These are phyloP conservation scores for Tenthredo scrophulariae DNA, from an alignment of 2,888 invertebrate species.

Conservation along the genomic window DNA sequence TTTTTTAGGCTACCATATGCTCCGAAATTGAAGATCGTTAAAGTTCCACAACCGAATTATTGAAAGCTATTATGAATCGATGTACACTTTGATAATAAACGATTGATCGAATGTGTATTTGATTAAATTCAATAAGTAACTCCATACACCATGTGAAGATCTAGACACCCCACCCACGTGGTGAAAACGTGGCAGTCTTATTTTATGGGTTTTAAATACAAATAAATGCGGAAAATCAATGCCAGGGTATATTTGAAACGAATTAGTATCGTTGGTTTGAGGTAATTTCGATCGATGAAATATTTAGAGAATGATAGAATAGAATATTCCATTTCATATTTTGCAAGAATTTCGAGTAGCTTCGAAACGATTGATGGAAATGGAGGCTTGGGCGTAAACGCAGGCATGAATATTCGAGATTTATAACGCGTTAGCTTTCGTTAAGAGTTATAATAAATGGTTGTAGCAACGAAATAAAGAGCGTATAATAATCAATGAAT, in stretches of 20 bases:
- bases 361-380: background rate
- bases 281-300: background rate
- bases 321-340: no score
- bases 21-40: conserved; percentile 35
- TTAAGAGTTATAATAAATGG: background rate
- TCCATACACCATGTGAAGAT: background rate
- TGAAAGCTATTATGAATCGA: no score
- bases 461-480: conserved; percentile 40
- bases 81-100: background rate
- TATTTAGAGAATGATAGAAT: background rate
- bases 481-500: conserved; percentile 60
- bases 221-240: background rate
- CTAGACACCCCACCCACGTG: conserved; percentile 59
- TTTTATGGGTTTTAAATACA: background rate
- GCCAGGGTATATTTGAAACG: background rate
- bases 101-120: background rate
- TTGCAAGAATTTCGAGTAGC: background rate
- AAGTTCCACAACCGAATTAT: background rate
- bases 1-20: conserved; percentile 56
- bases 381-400: conserved; percentile 45
- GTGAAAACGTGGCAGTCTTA: conserved; percentile 62
- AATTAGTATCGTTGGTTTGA: background rate
- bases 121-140: background rate
- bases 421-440: background rate
- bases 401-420: background rate